phyloP scores from a whole-genome alignment of 2,888 invertebrate species.

The Drosophila pegasa region DNA sequence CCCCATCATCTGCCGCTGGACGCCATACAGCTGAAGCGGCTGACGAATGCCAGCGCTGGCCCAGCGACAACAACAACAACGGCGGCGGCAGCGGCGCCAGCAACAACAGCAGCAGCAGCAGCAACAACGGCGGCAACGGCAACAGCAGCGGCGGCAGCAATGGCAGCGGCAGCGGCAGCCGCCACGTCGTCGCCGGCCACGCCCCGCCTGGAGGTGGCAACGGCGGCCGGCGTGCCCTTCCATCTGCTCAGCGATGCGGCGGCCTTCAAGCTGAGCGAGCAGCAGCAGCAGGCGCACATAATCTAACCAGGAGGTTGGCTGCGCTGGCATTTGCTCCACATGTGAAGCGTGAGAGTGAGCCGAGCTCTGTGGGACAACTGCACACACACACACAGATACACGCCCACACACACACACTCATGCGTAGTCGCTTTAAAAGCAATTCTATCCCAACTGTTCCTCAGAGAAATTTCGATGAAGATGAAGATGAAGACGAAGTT shows the following conservation, averaged over 20 bases:
- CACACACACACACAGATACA: conserved; percentile 4
- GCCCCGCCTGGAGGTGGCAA: conserved; percentile 55
- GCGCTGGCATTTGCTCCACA: conserved; percentile 28
- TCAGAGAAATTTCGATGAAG: no score
- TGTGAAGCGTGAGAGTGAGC: conserved; percentile 21
- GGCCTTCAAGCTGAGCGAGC: conserved; percentile 68
- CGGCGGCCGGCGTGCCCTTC: conserved; percentile 65
- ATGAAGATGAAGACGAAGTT: not conserved
- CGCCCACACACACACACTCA: not conserved
- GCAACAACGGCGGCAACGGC: not conserved
- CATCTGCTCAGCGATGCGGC: conserved; percentile 74
- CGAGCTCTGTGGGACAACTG: conserved; percentile 14
- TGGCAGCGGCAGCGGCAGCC: conserved; percentile 13
- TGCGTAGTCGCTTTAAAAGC: conserved; percentile 29
- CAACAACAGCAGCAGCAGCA: not conserved
- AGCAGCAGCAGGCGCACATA: conserved; percentile 72
- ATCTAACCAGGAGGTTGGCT: conserved; percentile 60
- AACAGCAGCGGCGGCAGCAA: conserved; percentile 1
- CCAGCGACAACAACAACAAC: no score
- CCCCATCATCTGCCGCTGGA: conserved; percentile 38
- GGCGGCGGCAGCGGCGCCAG: not conserved
- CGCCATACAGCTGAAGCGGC: conserved; percentile 47
- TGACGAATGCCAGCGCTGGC: conserved; percentile 26
- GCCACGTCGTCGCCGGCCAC: conserved; percentile 3
- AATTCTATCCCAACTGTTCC: conserved; percentile 11